Conservation (phyloP, 1,140 invertebrate genomes). For the Zaprionus lachaisei region DNA sequence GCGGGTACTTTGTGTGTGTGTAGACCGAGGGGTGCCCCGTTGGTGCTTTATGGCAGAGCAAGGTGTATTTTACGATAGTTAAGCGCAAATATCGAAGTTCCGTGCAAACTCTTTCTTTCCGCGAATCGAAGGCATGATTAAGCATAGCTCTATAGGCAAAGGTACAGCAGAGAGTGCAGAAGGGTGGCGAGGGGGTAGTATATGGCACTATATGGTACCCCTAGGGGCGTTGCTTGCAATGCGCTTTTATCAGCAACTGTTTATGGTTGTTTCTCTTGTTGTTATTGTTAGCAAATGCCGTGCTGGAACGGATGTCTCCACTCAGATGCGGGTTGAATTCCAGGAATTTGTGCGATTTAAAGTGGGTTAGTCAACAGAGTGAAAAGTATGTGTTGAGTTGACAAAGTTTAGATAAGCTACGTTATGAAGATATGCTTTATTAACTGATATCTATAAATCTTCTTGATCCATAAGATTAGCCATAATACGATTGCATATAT, state of each 20-base stretch:
- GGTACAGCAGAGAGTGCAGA: neutral
- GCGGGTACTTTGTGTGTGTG: neutral
- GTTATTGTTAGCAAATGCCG: slow-evolving; percentile 6
- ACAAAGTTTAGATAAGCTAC: neutral
- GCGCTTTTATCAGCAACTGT: slow-evolving; percentile 29
- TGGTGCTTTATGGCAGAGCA: slow-evolving; percentile 25
- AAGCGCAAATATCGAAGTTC: slow-evolving; percentile 17
- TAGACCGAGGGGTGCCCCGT: neutral
- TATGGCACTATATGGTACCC: neutral
- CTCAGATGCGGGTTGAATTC: slow-evolving; percentile 25
- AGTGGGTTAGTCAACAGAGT: neutral
- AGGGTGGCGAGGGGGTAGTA: neutral
- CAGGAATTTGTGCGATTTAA: slow-evolving; percentile 19
- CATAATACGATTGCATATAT: too few species aligned
- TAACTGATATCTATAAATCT: too few species aligned
- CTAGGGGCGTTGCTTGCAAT: slow-evolving; percentile 22
- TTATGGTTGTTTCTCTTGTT: neutral
- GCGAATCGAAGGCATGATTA: slow-evolving; percentile 21
- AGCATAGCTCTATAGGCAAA: neutral
- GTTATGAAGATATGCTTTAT: neutral
- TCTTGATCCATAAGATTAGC: too few species aligned
- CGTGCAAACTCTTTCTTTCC: slow-evolving; percentile 8
- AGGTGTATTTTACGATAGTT: slow-evolving; percentile 38
- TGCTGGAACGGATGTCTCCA: slow-evolving; percentile 42
- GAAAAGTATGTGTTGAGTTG: neutral